phyloP scores from a whole-genome alignment of 2,113 vertebrate species.

The Marmota flaviventris region DNA sequence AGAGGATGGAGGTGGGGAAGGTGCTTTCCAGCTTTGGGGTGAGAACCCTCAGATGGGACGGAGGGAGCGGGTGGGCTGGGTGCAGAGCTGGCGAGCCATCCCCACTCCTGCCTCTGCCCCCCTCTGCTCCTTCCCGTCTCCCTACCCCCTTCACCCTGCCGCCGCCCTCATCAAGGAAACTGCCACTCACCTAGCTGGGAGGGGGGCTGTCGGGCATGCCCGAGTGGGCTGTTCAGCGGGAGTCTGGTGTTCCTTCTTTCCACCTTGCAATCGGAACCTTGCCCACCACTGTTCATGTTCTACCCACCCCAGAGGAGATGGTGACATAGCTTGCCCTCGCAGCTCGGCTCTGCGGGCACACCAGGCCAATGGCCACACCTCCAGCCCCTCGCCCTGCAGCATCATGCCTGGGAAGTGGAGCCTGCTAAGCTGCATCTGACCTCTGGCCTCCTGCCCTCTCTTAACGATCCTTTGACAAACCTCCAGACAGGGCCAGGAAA shows the following conservation, averaged over 20 bases:
- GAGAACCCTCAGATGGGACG: neutral
- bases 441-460: neutral
- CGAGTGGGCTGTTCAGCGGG: neutral
- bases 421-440: neutral
- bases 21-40: neutral
- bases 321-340: neutral
- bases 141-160: neutral
- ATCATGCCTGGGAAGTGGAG: neutral
- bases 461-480: neutral
- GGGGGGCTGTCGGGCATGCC: fast-evolving
- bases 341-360: neutral
- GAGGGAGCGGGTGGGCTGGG: neutral
- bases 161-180: neutral
- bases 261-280: neutral
- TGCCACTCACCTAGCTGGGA: neutral
- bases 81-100: neutral
- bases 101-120: neutral
- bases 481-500: neutral
- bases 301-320: neutral
- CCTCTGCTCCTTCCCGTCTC: neutral
- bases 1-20: neutral
- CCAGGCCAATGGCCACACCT: neutral
- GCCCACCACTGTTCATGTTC: no score
- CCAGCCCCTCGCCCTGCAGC: neutral
- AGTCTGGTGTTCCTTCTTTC: neutral